Evolutionary conservation across 2,888 invertebrate genomes (phyloP).

Genomic region (Lycophotia porphyrea): DNA sequence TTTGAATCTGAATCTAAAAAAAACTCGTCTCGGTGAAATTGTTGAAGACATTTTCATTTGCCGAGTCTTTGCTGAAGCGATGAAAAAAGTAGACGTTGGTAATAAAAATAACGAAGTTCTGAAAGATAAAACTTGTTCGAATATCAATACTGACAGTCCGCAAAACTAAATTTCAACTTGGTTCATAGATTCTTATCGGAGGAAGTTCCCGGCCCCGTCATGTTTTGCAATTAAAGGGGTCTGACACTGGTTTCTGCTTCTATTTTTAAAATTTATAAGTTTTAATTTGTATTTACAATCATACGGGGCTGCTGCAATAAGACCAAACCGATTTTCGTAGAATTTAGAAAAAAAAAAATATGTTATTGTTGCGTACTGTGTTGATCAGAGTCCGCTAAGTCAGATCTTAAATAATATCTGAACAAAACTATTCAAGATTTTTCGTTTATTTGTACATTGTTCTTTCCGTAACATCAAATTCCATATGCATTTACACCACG

Average conservation of each 20-base stretch:
- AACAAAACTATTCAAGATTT: neutral
- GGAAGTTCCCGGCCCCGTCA: constrained; percentile 68
- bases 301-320: neutral
- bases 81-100: constrained; percentile 59
- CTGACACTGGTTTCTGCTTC: constrained; percentile 35
- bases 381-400: neutral
- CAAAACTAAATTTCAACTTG: constrained; percentile 73
- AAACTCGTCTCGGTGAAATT: constrained; percentile 32
- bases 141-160: constrained; percentile 73
- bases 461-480: neutral
- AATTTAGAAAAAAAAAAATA: neutral
- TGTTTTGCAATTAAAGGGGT: constrained; percentile 72
- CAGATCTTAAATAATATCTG: neutral
- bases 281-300: constrained; percentile 8
- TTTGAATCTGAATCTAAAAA: constrained; percentile 17
- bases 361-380: neutral
- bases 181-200: constrained; percentile 73
- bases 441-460: neutral
- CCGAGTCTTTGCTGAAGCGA: constrained; percentile 52
- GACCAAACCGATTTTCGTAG: no score
- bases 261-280: constrained; percentile 28
- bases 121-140: constrained; percentile 74
- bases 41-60: constrained; percentile 55
- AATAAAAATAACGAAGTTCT: constrained; percentile 62
- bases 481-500: neutral